These are phyloP conservation scores for Cichladusa arquata DNA, from an alignment of 2,113 vertebrate genomes.

Conservation along the genomic window DNA sequence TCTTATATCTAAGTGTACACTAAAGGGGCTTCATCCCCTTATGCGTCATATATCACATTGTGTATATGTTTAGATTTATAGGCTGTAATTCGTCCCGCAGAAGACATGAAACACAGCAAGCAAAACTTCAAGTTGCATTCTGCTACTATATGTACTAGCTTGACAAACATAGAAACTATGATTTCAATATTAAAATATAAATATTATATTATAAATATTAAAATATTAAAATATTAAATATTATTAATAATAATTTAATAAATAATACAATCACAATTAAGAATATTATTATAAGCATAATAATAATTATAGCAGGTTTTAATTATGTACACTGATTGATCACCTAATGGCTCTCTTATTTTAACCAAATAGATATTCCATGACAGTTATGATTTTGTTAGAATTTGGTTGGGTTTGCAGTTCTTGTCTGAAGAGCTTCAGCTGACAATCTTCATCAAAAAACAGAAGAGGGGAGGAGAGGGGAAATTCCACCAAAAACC, in stretches of 20 bases:
- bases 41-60: neutral
- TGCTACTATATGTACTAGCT: neutral
- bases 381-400: neutral
- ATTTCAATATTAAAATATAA: too few relatives aligned
- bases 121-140: neutral
- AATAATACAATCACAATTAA: too few relatives aligned
- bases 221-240: too few relatives aligned
- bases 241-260: neutral
- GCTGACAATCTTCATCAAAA: neutral
- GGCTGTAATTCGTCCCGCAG: neutral
- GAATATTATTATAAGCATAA: neutral
- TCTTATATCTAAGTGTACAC: neutral
- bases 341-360: neutral
- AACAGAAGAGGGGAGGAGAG: too few relatives aligned
- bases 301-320: neutral
- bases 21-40: neutral
- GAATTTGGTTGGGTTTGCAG: neutral
- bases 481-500: neutral
- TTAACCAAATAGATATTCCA: neutral
- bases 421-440: neutral
- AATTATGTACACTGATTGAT: neutral
- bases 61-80: neutral
- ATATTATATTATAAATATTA: too few relatives aligned
- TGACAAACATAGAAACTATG: neutral
- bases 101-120: neutral